phyloP scores from a whole-genome alignment of 1,140 invertebrate species.

The Drosophila repletoides region DNA sequence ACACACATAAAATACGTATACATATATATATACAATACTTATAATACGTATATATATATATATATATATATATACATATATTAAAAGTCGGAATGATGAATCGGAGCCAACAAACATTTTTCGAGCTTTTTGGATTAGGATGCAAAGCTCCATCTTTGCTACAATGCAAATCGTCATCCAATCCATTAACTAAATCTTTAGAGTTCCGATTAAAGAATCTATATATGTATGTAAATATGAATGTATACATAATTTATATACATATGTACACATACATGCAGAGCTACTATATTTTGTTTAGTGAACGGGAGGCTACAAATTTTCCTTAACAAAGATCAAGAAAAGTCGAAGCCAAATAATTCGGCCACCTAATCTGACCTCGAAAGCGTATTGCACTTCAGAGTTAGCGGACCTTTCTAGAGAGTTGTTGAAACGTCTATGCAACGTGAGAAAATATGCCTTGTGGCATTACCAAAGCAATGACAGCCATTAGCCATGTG shows the following conservation, averaged over 20 bases:
- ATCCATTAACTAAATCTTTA: too few species aligned
- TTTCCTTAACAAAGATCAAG: conserved; percentile 28
- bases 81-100: background rate
- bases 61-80: background rate
- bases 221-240: too few species aligned
- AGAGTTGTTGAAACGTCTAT: conserved; percentile 23
- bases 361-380: conserved; percentile 48
- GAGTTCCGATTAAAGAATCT: too few species aligned
- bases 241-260: background rate
- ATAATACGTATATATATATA: background rate
- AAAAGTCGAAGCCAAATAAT: conserved; percentile 2
- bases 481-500: conserved; percentile 6
- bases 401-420: conserved; percentile 22
- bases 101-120: too few species aligned
- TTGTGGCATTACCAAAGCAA: conserved; percentile 55
- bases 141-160: too few species aligned
- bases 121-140: too few species aligned
- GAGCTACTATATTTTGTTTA: too few species aligned
- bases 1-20: too few species aligned
- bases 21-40: background rate
- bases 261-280: background rate
- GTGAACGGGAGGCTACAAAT: conserved; percentile 3
- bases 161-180: too few species aligned
- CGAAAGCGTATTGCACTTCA: conserved; percentile 28
- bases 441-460: conserved; percentile 64